Evolutionary conservation across 2,113 vertebrate genomes (phyloP), one percentile per base, ranked within the genome.

Genomic region (Neodontobutis hainanensis): DNA sequence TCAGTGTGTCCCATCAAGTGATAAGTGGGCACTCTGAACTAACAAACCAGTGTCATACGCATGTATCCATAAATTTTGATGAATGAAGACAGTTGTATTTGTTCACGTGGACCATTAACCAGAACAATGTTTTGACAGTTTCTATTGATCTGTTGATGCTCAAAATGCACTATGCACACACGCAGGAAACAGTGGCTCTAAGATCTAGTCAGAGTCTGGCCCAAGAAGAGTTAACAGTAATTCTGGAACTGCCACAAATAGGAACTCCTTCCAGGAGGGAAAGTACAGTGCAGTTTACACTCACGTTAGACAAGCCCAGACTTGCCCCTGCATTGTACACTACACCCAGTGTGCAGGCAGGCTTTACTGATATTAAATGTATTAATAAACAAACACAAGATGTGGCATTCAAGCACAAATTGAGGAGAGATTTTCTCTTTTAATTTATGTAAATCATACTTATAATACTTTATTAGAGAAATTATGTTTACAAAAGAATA

Each of bases 261-360:
- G 75, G 82, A 81, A 85, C 81, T 60, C 71, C 53, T 70, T 89
- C 88, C 87, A 91, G 86, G 82, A 86, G 76, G 75, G 86, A 86
- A 90, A 90, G 85, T 77, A 83, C 76, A 83, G 78, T 77, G 67
- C 68, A 77, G 79, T 90, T 89, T 84, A 83, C 64, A 80, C 80
- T 79, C 84, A 65, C 73, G 68, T 80, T 75, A 75, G 88, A 86
- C 92, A 92, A 88, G 92, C 75, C 91, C 89, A 87, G 92, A 88
- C 92, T 90, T 93, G 92, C 82, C 89, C 88, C 73, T 85, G 68
- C 43, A 70, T 55, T 71, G 72, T 57, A 79, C 68, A 79, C 87
- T 76, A 80, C 70, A 83, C 76, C 53, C 68, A 72, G 70, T 73
- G 69, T 66, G 70, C 69, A 78, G 11, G 48, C 43, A 69, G 67